phyloP scores from a whole-genome alignment of 2,888 invertebrate genomes.

The Aspidapion aeneum region DNA sequence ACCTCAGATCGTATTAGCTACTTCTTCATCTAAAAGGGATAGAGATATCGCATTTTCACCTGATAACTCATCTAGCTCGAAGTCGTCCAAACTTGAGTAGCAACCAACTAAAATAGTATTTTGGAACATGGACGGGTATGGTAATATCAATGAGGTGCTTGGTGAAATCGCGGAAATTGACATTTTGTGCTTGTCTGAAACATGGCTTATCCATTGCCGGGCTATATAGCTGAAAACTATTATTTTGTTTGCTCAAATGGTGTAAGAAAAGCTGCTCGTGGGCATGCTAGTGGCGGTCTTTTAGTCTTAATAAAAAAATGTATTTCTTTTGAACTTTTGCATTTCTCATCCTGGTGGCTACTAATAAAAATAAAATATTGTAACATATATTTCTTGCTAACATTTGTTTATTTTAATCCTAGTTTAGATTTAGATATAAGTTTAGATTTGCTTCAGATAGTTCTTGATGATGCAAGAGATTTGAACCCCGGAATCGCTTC shows the following conservation, averaged over 20 bases:
- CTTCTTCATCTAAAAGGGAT: constrained; percentile 7
- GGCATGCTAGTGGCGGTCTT: neutral
- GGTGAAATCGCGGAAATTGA: neutral
- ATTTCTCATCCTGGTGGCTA: neutral
- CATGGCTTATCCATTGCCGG: neutral
- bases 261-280: too few relatives aligned
- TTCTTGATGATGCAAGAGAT: neutral
- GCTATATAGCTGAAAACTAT: neutral
- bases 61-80: neutral
- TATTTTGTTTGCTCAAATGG: too few relatives aligned
- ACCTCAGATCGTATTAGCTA: constrained; percentile 7
- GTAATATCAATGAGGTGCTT: neutral
- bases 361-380: neutral
- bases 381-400: neutral
- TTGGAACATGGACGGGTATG: neutral
- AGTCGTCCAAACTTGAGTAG: neutral
- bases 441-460: neutral
- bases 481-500: neutral
- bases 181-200: neutral
- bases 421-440: neutral
- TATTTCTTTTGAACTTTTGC: neutral
- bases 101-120: neutral
- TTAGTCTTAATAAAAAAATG: neutral
- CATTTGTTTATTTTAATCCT: neutral
- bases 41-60: neutral